Evolutionary conservation across 2,797 vertebrate genomes (phyloP).

Genomic region (Pelodytes ibericus): DNA sequence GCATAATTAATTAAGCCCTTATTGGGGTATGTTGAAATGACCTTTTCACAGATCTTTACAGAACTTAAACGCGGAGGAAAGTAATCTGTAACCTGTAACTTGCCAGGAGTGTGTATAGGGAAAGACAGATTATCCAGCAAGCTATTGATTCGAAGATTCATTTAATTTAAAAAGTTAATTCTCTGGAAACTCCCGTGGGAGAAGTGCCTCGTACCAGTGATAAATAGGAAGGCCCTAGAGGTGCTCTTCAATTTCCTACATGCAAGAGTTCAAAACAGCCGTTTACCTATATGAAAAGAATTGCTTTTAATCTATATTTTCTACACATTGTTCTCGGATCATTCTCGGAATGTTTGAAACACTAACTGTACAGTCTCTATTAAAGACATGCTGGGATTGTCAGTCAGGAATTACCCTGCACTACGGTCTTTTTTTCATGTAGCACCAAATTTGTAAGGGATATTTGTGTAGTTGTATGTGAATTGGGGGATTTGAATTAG

Average conservation of each 20-base stretch:
- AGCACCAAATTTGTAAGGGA: no score
- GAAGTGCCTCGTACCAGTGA: constrained; percentile 36
- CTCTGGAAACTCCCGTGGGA: constrained; percentile 44
- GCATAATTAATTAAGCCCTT: constrained; percentile 30
- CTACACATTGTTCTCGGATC: no score
- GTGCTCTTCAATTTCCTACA: constrained; percentile 33
- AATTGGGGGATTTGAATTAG: no score
- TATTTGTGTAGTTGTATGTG: no score
- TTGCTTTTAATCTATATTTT: neutral
- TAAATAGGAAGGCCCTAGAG: constrained; percentile 43
- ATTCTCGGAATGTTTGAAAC: no score
- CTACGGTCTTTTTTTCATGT: no score
- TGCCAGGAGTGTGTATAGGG: constrained; percentile 43
- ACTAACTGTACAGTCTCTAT: no score
- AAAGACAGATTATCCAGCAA: constrained; percentile 54
- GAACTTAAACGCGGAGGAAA: constrained; percentile 23
- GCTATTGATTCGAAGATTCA: constrained; percentile 54
- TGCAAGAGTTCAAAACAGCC: constrained; percentile 24
- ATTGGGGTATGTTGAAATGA: constrained; percentile 26
- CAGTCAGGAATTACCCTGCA: no score
- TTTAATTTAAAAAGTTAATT: constrained; percentile 56
- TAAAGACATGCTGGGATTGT: no score
- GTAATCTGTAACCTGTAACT: constrained; percentile 48
- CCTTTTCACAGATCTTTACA: constrained; percentile 34
- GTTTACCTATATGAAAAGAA: neutral